Percentiles rank a stretch among this genome's conserved stretches.
Conservation (phyloP, 2,113 vertebrate species). For the Osmerus mordax region DNA sequence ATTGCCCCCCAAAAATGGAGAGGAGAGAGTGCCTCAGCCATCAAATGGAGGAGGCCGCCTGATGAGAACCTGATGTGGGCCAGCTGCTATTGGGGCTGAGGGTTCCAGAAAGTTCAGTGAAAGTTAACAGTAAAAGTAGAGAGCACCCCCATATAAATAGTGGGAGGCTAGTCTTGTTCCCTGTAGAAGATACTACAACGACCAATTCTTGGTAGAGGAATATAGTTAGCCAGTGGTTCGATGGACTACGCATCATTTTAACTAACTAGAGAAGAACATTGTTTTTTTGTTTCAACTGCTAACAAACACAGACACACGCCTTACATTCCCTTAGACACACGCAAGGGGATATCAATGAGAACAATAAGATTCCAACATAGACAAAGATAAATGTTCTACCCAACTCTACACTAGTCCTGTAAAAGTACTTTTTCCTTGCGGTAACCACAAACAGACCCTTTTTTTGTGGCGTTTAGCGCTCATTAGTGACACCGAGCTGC, state of each 20-base stretch:
- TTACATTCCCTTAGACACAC: not conserved
- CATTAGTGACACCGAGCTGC: conserved; percentile 64
- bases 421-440: conserved; percentile 1
- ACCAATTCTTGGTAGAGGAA: conserved; percentile 15
- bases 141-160: conserved; percentile 12
- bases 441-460: conserved; percentile 46
- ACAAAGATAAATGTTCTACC: too few species aligned
- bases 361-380: too few species aligned
- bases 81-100: conserved; percentile 40
- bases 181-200: too few species aligned
- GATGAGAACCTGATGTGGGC: conserved; percentile 63
- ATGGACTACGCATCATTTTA: conserved; percentile 7
- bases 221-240: conserved; percentile 28
- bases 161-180: too few species aligned
- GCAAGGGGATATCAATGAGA: not conserved
- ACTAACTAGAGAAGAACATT: not conserved
- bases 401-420: not conserved
- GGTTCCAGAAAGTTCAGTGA: conserved; percentile 54
- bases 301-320: not conserved
- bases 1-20: conserved; percentile 1
- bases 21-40: not conserved
- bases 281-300: not conserved
- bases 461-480: conserved; percentile 54
- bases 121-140: conserved; percentile 62
- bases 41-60: conserved; percentile 18